phyloP scores from a whole-genome alignment of 2,113 vertebrate species.

The Oryzias woworae region DNA sequence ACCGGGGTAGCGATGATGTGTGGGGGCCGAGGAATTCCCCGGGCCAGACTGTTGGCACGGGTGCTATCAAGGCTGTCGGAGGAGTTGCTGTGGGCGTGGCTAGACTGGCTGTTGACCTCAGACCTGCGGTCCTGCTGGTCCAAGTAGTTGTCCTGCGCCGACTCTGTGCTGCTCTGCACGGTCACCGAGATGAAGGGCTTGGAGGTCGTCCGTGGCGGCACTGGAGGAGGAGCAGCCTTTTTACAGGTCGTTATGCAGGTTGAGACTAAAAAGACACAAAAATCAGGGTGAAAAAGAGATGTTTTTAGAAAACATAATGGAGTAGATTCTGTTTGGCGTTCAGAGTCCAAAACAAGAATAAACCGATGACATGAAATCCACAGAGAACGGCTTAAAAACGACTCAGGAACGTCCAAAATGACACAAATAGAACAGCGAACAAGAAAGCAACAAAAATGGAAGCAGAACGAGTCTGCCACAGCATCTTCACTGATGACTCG shows the following conservation, averaged over 20 bases:
- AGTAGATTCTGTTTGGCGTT: not conserved
- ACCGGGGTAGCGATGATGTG: slow-evolving; percentile 79
- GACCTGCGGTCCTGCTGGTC: slow-evolving; percentile 95
- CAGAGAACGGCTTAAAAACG: too few relatives aligned
- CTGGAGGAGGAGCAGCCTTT: slow-evolving; percentile 94
- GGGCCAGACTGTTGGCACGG: slow-evolving; percentile 88
- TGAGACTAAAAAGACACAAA: slow-evolving; percentile 79
- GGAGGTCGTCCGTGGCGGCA: slow-evolving; percentile 95
- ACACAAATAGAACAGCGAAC: not conserved
- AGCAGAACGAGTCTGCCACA: too few relatives aligned
- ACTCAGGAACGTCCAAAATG: not conserved
- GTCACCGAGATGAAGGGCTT: slow-evolving; percentile 99
- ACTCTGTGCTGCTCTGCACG: slow-evolving; percentile 98
- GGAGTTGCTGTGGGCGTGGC: slow-evolving; percentile 91
- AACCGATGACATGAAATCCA: not conserved
- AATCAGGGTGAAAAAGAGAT: not conserved
- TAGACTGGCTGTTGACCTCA: slow-evolving; percentile 94
- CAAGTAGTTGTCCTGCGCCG: slow-evolving; percentile 96
- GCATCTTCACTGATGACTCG: too few relatives aligned
- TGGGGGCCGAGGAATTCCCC: slow-evolving; percentile 73
- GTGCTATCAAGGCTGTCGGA: slow-evolving; percentile 97
- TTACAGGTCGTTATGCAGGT: slow-evolving; percentile 97
- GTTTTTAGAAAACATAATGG: not conserved
- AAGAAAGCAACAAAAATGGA: too few relatives aligned
- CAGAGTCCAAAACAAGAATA: not conserved